Evolutionary conservation across 2,113 vertebrate genomes (phyloP), one percentile per base, ranked within the genome.

Genomic region (Saimiri boliviensis): DNA sequence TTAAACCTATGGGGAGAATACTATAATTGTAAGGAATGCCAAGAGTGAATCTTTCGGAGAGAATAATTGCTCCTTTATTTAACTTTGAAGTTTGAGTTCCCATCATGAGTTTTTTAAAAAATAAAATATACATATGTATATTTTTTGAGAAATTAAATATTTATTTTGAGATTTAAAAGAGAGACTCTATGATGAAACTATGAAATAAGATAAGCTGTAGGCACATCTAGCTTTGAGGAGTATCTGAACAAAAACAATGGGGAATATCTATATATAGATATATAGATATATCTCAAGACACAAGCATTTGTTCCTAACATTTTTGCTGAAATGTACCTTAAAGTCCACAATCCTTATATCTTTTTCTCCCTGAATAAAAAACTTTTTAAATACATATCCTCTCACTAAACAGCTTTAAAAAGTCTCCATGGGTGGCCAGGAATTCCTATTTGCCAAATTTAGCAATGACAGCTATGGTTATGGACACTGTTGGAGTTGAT

Each of bases 131-230:
- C 2, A 52, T 12, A 60, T 35, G 60, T 23, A 20, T 19, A 52
- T 19, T 17, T 52, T 52, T 52, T 35, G 42, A 90, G 49, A 80
- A 92, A 97, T 84, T 37, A 68, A 89, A 68, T 86, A 76, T 92
- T 92, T 89, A 80, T 94, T 94, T 93, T 89, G 71, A 84, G 54
- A 68, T 80, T 93, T 35, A 76, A 89, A 96, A 79, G 76, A 84
- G 37, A 71, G 91, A 87, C 5, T 37, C 0, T 54, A 52, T 89
- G n/a, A 56, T 96, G 45, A 97, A 83, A 56, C 74, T 83, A 54
- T 8, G 23, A 96, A 91, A 81, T 14, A 91, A 74, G 45, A 49
- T 63, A 95, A 83, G 30, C 54, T 56, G 17, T 52, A 49, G 40
- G 19, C 25, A 27, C 30, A n/a, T 37, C 60, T 58, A 60, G 54